Evolutionary conservation across 2,113 vertebrate species (phyloP).

Genomic region (Pterocles burchelli): DNA sequence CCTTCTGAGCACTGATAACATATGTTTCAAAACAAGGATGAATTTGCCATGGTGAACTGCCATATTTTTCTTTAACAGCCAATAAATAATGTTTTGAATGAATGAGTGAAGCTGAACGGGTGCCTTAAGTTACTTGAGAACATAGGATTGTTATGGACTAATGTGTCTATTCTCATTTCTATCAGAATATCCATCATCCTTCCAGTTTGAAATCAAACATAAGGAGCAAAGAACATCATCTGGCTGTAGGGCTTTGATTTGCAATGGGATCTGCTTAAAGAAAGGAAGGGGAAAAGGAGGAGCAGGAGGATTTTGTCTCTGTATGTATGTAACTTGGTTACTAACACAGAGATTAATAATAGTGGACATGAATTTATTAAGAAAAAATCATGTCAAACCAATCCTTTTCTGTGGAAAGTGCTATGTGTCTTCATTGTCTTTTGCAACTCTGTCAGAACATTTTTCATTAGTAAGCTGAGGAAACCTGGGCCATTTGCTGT

Average conservation of each 20-base stretch:
- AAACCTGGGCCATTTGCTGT: background rate
- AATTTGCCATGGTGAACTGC: constrained; percentile 7
- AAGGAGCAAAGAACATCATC: background rate
- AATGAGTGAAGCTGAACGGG: background rate
- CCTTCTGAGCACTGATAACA: background rate
- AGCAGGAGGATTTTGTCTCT: background rate
- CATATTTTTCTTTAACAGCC: constrained; percentile 30
- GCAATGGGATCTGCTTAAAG: background rate
- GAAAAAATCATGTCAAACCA: background rate
- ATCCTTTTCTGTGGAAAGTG: background rate
- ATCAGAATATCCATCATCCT: constrained; percentile 17
- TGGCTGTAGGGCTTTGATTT: background rate
- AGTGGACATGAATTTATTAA: background rate
- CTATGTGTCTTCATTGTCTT: background rate
- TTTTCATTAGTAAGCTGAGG: background rate
- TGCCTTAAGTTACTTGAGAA: constrained; percentile 12
- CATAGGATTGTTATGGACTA: background rate
- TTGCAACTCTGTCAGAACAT: background rate
- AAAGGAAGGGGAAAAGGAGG: background rate
- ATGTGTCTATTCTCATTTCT: background rate
- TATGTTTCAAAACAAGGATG: constrained; percentile 40
- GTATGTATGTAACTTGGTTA: background rate
- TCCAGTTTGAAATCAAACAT: background rate
- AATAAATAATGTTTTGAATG: constrained; percentile 37
- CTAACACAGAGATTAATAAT: background rate